Evolutionary conservation across 1,140 invertebrate genomes (phyloP).

Genomic region (Yoshiicerus persimilis): DNA sequence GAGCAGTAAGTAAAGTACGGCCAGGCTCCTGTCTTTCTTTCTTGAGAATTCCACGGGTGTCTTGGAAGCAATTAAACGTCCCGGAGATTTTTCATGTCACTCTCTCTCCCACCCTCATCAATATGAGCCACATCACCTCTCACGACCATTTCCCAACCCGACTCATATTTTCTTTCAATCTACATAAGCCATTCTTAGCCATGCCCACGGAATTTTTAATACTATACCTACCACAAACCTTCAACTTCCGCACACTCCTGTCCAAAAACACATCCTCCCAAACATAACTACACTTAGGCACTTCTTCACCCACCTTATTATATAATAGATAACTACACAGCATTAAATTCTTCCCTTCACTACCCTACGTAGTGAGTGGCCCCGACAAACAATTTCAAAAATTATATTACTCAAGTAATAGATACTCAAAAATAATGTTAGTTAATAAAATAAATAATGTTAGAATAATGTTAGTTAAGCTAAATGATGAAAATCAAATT

Average conservation of each 20-base stretch:
- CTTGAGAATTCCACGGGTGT: slow-evolving; percentile 48
- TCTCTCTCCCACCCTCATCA: slow-evolving; percentile 44
- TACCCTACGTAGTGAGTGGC: too few species aligned
- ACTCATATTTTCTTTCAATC: slow-evolving; percentile 51
- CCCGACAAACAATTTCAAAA: too few species aligned
- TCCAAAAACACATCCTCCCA: neutral
- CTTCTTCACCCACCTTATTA: too few species aligned
- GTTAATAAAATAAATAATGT: too few species aligned
- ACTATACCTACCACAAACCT: neutral
- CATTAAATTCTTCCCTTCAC: too few species aligned
- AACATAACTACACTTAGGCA: too few species aligned
- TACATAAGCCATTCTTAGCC: slow-evolving; percentile 48
- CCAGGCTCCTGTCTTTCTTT: neutral
- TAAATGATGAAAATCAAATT: too few species aligned
- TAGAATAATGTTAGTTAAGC: too few species aligned
- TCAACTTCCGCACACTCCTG: neutral
- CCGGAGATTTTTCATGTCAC: slow-evolving; percentile 49
- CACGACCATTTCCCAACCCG: slow-evolving; percentile 42
- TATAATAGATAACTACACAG: too few species aligned
- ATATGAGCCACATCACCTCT: slow-evolving; percentile 47
- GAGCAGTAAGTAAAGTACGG: neutral
- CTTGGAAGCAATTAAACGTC: slow-evolving; percentile 50
- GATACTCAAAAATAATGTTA: too few species aligned
- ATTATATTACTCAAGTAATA: too few species aligned
- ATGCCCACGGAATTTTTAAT: slow-evolving; percentile 49